phyloP scores from a whole-genome alignment of 2,797 vertebrate genomes.

The Brachyrhaphis roseni region DNA sequence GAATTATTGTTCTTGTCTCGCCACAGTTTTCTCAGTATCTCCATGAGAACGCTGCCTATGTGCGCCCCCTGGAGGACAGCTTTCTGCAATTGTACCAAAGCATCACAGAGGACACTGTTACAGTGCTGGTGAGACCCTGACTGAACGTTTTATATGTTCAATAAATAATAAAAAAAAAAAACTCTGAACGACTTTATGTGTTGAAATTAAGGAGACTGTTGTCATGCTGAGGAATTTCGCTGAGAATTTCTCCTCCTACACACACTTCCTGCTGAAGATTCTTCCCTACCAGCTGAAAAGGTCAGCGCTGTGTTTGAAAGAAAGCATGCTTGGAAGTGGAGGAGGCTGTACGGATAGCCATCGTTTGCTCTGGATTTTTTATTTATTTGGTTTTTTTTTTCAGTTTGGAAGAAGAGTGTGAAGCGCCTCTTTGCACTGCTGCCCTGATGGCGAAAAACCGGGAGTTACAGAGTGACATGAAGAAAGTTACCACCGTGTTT shows the following conservation, averaged over 20 bases:
- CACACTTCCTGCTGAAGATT: slow-evolving; percentile 93
- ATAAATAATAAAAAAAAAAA: not conserved
- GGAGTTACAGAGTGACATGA: slow-evolving; percentile 90
- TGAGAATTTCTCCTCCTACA: slow-evolving; percentile 89
- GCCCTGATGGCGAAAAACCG: slow-evolving; percentile 87
- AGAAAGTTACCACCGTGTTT: slow-evolving; percentile 87
- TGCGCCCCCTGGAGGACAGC: slow-evolving; percentile 97
- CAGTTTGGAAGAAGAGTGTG: slow-evolving; percentile 96
- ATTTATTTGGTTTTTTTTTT: not conserved
- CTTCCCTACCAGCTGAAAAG: slow-evolving; percentile 98
- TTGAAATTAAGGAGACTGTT: slow-evolving; percentile 89
- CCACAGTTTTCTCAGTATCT: slow-evolving; percentile 93
- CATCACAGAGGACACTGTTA: slow-evolving; percentile 95
- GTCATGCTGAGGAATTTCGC: slow-evolving; percentile 91
- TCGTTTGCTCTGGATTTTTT: slow-evolving; percentile 17
- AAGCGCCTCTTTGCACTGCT: slow-evolving; percentile 88
- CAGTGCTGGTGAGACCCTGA: slow-evolving; percentile 86
- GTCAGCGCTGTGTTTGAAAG: slow-evolving; percentile 69
- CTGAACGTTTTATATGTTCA: not conserved
- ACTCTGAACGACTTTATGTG: not conserved
- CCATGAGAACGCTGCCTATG: slow-evolving; percentile 94
- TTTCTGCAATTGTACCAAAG: slow-evolving; percentile 92
- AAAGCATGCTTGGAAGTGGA: slow-evolving; percentile 6
- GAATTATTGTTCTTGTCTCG: slow-evolving; percentile 12
- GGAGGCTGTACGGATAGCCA: slow-evolving; percentile 17